Conservation (phyloP, 2,113 vertebrate species). For the Pygoscelis antarcticus region DNA sequence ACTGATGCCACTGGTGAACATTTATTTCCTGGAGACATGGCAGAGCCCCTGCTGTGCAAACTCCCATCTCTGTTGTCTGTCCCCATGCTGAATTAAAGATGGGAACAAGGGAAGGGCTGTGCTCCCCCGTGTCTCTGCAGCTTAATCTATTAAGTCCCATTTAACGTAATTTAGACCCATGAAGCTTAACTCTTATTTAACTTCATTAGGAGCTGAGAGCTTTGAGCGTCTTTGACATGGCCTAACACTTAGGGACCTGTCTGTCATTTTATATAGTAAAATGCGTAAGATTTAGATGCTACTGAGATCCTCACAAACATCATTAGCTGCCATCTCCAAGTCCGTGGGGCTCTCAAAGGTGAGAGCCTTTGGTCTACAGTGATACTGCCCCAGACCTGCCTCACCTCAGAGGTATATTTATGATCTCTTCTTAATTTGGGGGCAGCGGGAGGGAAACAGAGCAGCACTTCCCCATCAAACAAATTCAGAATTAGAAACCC, state of each 20-base stretch:
- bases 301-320: not conserved
- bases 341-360: not conserved
- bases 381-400: not conserved
- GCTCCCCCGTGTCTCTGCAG: not conserved
- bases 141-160: not conserved
- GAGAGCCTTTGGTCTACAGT: not conserved
- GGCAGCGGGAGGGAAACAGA: not conserved
- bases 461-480: not conserved
- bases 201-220: not conserved
- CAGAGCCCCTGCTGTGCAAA: not conserved
- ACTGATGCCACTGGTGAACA: not conserved
- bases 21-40: not conserved
- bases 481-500: not conserved
- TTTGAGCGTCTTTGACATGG: not conserved
- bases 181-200: not conserved
- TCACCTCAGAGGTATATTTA: not conserved
- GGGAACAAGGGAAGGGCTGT: not conserved
- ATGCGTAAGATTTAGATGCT: not conserved
- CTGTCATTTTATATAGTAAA: not conserved
- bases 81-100: not conserved
- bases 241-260: not conserved
- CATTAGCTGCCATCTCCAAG: not conserved
- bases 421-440: not conserved
- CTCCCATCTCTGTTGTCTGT: not conserved
- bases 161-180: not conserved